Conservation (phyloP, 2,888 invertebrate genomes). For the Thera britannica region DNA sequence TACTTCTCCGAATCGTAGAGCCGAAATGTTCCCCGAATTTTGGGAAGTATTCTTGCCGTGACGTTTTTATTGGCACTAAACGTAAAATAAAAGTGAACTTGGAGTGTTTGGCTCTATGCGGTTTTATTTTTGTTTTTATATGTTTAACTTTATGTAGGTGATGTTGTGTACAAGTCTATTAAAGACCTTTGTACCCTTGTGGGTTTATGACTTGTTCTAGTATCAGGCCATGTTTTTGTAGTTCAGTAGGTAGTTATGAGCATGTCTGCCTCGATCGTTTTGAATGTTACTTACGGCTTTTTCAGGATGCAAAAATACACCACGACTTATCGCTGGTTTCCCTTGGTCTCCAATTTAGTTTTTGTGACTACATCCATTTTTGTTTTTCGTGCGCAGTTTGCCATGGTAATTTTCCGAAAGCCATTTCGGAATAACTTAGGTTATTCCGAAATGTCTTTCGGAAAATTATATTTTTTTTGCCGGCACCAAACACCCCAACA, state of each 20-base stretch:
- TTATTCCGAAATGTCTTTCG: not conserved
- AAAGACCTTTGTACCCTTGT: constrained; percentile 17
- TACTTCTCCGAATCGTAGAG: constrained; percentile 64
- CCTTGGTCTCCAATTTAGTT: not conserved
- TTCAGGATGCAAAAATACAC: not conserved
- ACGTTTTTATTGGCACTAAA: constrained; percentile 78
- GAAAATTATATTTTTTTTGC: not conserved
- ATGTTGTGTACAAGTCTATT: constrained; percentile 41
- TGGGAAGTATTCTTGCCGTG: constrained; percentile 71
- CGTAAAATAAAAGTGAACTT: constrained; percentile 71
- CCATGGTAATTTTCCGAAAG: too few relatives aligned
- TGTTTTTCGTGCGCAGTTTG: not conserved
- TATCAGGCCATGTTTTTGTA: constrained; percentile 7
- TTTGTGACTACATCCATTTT: not conserved
- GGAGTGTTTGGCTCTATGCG: constrained; percentile 70
- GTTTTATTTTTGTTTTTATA: constrained; percentile 62
- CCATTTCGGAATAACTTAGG: too few relatives aligned
- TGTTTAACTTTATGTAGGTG: constrained; percentile 35
- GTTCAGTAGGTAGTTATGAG: not conserved
- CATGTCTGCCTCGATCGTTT: not conserved
- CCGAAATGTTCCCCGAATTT: constrained; percentile 66
- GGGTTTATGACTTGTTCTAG: constrained; percentile 29
- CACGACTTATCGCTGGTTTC: not conserved
- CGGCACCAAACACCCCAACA: constrained; percentile 29
- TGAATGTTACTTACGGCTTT: not conserved